These are phyloP conservation scores for Zaprionus gabonicus DNA, from an alignment of 1,140 invertebrate species.

Conservation along the genomic window DNA sequence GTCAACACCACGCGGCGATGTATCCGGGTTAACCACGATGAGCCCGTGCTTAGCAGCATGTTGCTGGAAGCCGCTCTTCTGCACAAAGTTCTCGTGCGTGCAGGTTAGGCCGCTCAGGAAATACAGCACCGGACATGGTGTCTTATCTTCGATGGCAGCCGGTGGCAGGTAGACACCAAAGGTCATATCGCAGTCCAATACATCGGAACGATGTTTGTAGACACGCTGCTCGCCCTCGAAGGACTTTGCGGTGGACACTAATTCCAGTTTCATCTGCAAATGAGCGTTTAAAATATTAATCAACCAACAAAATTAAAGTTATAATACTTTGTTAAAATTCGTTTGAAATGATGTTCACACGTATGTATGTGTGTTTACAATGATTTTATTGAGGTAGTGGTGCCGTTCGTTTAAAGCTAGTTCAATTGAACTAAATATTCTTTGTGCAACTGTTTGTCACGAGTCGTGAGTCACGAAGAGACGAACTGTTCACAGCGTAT, in stretches of 20 bases:
- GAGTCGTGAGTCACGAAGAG: background rate
- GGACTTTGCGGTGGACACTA: conserved; percentile 64
- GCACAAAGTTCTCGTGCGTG: conserved; percentile 98
- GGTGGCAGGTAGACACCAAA: conserved; percentile 96
- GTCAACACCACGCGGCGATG: conserved; percentile 95
- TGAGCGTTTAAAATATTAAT: background rate
- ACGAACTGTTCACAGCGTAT: background rate
- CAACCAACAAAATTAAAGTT: background rate
- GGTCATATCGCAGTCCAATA: conserved; percentile 95
- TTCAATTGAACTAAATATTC: background rate
- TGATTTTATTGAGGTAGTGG: background rate
- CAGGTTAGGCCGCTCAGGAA: conserved; percentile 98
- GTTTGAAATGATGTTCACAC: background rate
- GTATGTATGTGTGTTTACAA: conserved; percentile 5
- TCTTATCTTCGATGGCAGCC: conserved; percentile 87
- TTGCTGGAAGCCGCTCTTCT: conserved; percentile 96
- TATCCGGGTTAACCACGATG: conserved; percentile 95
- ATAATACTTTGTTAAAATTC: conserved; percentile 4
- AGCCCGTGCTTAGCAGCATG: conserved; percentile 90
- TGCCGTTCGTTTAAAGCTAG: background rate
- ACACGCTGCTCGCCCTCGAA: conserved; percentile 85
- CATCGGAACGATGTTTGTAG: conserved; percentile 92
- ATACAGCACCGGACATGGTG: conserved; percentile 93
- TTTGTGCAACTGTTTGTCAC: background rate
- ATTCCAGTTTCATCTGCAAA: conserved; percentile 62